Evolutionary conservation across 2,888 invertebrate species (phyloP), one percentile per base, ranked within the genome.

Genomic region (Fragum sueziense): DNA sequence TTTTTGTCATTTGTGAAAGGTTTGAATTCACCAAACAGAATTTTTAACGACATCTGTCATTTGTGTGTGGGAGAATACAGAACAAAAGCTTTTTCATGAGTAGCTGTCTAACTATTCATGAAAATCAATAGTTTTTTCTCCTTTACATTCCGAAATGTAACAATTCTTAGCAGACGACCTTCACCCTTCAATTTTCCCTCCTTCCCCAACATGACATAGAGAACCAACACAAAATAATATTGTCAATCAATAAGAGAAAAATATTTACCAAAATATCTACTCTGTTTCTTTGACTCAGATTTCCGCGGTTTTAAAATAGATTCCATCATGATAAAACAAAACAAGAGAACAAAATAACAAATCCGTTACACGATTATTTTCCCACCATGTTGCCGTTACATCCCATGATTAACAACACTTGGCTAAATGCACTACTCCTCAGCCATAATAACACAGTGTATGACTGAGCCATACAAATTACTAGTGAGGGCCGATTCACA

Each of bases 191-290:
- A 9, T 47, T 47, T 47, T 47, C 47, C 47, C 47, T 47, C 47
- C 47, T 20, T 47, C 17, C 57, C 17, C n/a, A 4, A 29, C 57
- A 29, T 27, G 27, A 57, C 57, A 57, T 27, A 57, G 22, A 54
- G 2, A n/a, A 22, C 9, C 27, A 57, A 25, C 29, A 57, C 27
- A 57, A 57, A 57, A 57, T 57, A 57, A 9, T 9, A 27, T 57
- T 14, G 31, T 33, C 31, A 33, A 65, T 27, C 41, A 33, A 69
- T 69, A n/a, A n/a, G n/a, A n/a, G n/a, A n/a, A n/a, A n/a, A n/a
- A n/a, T n/a, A 69, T 67, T 81, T 77, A 84, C 81, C 84, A 65
- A 78, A 59, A 54, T 79, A 84, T 75, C 81, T 71, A 41, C 34
- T 61, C 52, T 59, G 54, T 54, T 80, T 80, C 41, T 51, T 80